Evolutionary conservation across 2,888 invertebrate genomes (phyloP).

Genomic region (Stomorhina lunata): DNA sequence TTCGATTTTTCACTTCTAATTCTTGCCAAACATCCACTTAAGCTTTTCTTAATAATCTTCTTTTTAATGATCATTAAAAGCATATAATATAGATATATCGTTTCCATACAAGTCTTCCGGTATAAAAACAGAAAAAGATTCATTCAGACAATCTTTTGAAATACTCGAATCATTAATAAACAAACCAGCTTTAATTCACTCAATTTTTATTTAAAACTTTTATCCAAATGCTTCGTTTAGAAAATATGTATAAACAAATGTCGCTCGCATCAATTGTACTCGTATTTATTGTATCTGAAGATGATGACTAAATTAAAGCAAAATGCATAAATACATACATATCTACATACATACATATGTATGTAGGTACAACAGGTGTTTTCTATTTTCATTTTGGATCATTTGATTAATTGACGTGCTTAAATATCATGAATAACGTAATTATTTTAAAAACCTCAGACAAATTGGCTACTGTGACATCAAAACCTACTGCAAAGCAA

Average conservation of each 20-base stretch:
- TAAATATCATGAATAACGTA: neutral
- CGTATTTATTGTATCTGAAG: too few species aligned
- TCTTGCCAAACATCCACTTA: neutral
- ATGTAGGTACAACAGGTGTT: neutral
- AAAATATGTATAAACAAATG: neutral
- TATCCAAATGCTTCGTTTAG: too few species aligned
- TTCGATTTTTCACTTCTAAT: neutral
- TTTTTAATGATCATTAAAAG: neutral
- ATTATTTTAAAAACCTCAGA: neutral
- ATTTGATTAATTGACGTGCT: neutral
- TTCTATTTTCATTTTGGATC: neutral
- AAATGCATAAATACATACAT: too few species aligned
- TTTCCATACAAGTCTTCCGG: slow-evolving; percentile 23
- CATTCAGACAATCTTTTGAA: neutral
- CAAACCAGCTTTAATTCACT: too few species aligned
- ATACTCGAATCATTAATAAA: too few species aligned
- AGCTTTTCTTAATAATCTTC: neutral
- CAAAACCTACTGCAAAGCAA: neutral
- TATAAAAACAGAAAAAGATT: neutral
- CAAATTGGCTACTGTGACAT: slow-evolving; percentile 18
- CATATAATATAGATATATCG: neutral
- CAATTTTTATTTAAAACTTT: too few species aligned
- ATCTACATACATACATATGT: neutral
- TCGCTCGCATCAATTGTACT: too few species aligned
- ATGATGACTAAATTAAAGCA: too few species aligned